Conservation (phyloP, 2,797 vertebrate species). For the Pachyuromys duprasi region DNA sequence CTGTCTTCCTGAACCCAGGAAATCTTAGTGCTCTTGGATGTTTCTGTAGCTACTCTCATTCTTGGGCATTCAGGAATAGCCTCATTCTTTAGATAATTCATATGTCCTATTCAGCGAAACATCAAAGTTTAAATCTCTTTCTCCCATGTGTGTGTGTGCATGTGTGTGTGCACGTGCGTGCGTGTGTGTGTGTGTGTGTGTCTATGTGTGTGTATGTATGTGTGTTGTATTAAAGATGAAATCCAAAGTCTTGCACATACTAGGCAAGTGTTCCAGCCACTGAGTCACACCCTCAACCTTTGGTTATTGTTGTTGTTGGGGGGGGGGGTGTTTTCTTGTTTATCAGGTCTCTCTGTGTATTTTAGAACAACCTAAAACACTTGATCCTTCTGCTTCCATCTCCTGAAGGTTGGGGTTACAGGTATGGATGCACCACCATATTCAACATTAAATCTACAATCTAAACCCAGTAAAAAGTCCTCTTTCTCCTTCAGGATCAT, state of each 20-base stretch:
- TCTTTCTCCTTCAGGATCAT: neutral
- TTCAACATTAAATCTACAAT: neutral
- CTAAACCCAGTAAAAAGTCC: neutral
- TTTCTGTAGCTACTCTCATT: neutral
- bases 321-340: neutral
- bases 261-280: neutral
- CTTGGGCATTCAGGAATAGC: neutral
- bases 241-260: neutral
- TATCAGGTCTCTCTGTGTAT: neutral
- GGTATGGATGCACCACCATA: no score
- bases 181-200: neutral
- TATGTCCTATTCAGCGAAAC: neutral
- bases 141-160: neutral
- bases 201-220: neutral
- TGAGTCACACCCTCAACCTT: neutral
- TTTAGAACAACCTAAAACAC: neutral
- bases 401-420: neutral
- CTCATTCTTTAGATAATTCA: neutral
- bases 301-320: neutral
- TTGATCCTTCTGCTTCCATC: neutral
- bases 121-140: neutral
- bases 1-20: neutral
- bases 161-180: neutral
- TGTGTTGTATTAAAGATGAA: neutral
- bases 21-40: neutral